Conservation (phyloP, 2,113 vertebrate genomes). For the Colaptes auratus region DNA sequence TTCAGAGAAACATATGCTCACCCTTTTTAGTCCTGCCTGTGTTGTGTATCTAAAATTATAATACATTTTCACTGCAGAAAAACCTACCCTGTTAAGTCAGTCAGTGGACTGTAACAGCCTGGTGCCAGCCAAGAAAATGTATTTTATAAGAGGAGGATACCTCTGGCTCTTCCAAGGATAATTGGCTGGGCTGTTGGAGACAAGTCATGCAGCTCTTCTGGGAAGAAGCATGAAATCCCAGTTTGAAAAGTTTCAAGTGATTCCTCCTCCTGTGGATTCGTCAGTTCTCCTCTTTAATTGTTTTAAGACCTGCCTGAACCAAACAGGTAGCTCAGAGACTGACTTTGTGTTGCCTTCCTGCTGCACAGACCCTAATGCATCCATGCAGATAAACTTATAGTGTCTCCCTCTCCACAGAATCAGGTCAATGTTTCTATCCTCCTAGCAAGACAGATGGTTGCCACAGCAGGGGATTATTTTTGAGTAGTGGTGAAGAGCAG, state of each 20-base stretch:
- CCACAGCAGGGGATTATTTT: background rate
- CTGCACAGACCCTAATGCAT: background rate
- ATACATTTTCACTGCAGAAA: background rate
- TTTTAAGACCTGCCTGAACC: background rate
- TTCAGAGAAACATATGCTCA: conserved; percentile 5
- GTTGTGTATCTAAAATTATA: background rate
- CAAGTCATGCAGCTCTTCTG: background rate
- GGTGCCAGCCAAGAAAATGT: background rate
- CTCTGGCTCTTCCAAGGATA: background rate
- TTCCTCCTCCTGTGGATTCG: background rate
- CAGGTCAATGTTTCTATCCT: background rate
- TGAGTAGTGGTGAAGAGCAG: background rate
- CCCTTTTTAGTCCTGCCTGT: background rate
- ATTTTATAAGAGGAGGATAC: background rate
- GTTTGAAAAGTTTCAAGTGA: background rate
- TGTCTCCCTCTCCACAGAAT: background rate
- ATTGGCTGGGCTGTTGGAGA: background rate
- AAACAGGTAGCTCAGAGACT: background rate
- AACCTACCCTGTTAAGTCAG: background rate
- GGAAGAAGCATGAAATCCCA: background rate
- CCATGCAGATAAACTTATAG: background rate
- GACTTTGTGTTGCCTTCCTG: background rate
- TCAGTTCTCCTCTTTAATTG: background rate
- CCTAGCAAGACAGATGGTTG: background rate
- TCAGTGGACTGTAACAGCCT: background rate